phyloP scores from a whole-genome alignment of 2,113 vertebrate species.

The Sinocyclocheilus grahami region DNA sequence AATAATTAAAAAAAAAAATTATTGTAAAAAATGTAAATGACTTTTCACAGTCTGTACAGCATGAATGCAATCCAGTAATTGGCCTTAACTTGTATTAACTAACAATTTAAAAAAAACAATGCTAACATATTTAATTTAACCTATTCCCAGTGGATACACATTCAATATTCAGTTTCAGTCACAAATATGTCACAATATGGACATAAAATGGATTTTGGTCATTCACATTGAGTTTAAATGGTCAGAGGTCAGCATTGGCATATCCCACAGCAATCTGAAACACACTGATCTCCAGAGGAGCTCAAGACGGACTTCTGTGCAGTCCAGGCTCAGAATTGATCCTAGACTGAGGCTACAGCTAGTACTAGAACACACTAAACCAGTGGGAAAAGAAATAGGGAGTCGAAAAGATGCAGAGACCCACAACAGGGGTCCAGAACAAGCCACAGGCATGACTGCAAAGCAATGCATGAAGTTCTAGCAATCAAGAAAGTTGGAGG shows the following conservation, averaged over 20 bases:
- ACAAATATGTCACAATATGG: conserved; percentile 13
- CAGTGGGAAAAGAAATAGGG: background rate
- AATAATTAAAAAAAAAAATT: background rate
- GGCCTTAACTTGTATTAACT: background rate
- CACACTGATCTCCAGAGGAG: conserved; percentile 4
- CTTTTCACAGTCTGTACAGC: background rate
- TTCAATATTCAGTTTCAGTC: background rate
- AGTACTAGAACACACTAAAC: background rate
- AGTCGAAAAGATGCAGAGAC: background rate
- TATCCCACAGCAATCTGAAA: conserved; percentile 27
- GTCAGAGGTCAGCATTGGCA: conserved; percentile 19
- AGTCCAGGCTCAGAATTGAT: background rate
- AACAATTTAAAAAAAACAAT: background rate
- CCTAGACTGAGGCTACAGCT: conserved; percentile 24
- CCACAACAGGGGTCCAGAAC: background rate
- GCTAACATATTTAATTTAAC: background rate
- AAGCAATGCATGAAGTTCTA: conserved; percentile 23
- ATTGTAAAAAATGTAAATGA: background rate
- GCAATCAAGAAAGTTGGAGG: conserved; percentile 23
- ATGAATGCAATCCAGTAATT: background rate
- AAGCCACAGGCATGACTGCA: conserved; percentile 29
- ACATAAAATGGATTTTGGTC: background rate
- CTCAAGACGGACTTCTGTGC: background rate
- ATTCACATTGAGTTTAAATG: conserved; percentile 26
- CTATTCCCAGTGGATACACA: background rate